Evolutionary conservation across 2,797 vertebrate species (phyloP).

Genomic region (Parotocinclus haroldoi): DNA sequence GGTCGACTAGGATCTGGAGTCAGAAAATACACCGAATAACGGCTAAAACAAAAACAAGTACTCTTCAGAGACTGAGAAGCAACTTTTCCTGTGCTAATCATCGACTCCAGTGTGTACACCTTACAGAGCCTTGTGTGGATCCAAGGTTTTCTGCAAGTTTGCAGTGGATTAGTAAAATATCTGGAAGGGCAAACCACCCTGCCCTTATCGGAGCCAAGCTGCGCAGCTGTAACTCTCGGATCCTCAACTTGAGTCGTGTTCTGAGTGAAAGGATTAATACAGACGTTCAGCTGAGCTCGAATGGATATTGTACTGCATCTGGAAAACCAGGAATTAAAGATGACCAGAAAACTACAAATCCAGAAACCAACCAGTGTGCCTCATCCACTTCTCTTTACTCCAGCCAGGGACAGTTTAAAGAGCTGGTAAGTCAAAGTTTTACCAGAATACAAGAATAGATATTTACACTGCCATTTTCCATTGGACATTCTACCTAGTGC

Average conservation of each 20-base stretch:
- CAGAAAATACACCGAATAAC: slow-evolving; percentile 1
- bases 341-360: not conserved
- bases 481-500: too few species aligned
- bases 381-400: slow-evolving; percentile 25
- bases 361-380: slow-evolving; percentile 1
- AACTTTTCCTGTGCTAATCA: slow-evolving; percentile 22
- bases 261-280: not conserved
- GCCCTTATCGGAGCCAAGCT: not conserved
- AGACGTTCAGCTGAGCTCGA: not conserved
- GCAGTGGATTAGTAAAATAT: slow-evolving; percentile 5
- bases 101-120: slow-evolving; percentile 18
- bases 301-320: slow-evolving; percentile 33
- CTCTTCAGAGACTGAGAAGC: slow-evolving; percentile 30
- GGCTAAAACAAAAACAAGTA: slow-evolving; percentile 16
- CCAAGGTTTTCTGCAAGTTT: slow-evolving; percentile 2
- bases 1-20: slow-evolving; percentile 48
- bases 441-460: too few species aligned
- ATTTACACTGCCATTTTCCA: too few species aligned
- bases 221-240: not conserved
- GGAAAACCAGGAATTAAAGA: slow-evolving; percentile 12
- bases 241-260: not conserved
- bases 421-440: slow-evolving; percentile 64
- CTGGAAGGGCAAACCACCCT: slow-evolving; percentile 1
- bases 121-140: not conserved
- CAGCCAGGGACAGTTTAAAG: slow-evolving; percentile 69